Evolutionary conservation across 2,797 vertebrate species (phyloP).

Genomic region (Hapalemur alaotrensis): DNA sequence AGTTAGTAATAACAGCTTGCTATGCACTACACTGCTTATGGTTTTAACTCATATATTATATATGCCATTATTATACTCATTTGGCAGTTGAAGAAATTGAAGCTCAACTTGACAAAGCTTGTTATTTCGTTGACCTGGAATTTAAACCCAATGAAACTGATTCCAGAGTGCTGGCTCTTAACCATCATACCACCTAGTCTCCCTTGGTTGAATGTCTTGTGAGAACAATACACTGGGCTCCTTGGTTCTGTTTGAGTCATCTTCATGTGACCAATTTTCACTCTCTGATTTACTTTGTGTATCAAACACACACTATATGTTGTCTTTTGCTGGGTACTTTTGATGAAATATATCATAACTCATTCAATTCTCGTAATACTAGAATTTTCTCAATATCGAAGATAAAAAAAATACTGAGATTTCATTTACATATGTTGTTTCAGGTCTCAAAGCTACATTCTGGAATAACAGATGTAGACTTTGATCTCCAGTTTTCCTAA

Average conservation of each 20-base stretch:
- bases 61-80: background rate
- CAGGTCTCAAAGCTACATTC: background rate
- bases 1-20: background rate
- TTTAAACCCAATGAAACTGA: background rate
- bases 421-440: background rate
- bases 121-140: background rate
- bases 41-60: background rate
- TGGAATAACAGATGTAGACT: background rate
- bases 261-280: background rate
- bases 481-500: background rate
- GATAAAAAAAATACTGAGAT: background rate
- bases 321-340: background rate
- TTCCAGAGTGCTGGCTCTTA: background rate
- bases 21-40: background rate
- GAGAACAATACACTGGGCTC: background rate
- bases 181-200: background rate
- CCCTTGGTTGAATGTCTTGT: background rate
- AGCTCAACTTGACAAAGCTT: background rate
- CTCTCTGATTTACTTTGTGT: background rate
- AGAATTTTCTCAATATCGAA: background rate
- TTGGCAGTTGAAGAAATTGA: slow-evolving; percentile 11
- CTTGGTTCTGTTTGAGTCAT: background rate
- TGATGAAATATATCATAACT: background rate
- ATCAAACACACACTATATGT: background rate
- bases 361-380: background rate